These are phyloP conservation scores for Cervus canadensis DNA, from an alignment of 2,113 vertebrate species.

Conservation along the genomic window DNA sequence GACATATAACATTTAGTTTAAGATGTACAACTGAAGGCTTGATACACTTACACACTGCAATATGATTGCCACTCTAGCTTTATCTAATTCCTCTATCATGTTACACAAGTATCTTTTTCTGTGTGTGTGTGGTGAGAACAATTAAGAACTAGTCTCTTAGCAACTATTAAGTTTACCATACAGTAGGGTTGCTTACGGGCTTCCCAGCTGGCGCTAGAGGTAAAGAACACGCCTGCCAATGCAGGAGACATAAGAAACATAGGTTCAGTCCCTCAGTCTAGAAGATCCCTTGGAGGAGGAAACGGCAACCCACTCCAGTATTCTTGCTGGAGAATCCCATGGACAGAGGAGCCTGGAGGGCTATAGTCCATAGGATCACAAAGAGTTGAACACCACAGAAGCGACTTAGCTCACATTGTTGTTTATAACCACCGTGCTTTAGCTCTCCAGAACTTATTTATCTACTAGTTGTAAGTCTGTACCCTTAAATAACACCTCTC, in stretches of 20 bases:
- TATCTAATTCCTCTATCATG: not conserved
- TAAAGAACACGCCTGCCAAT: not conserved
- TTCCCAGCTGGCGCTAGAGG: not conserved
- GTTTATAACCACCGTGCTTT: not conserved
- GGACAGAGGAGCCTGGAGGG: not conserved
- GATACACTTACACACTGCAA: not conserved
- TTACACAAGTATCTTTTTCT: not conserved
- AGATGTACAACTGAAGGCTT: not conserved
- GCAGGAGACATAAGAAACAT: not conserved
- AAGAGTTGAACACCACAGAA: not conserved
- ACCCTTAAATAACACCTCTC: not conserved
- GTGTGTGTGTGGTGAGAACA: not conserved
- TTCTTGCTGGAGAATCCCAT: not conserved
- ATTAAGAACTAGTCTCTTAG: not conserved
- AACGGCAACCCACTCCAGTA: not conserved
- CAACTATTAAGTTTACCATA: not conserved
- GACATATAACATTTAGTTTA: not conserved
- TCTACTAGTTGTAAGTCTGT: not conserved
- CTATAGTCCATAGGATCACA: not conserved
- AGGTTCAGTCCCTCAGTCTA: not conserved
- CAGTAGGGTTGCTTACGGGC: not conserved
- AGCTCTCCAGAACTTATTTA: not conserved
- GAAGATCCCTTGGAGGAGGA: not conserved
- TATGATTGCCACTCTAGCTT: not conserved
- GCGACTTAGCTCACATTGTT: not conserved